Evolutionary conservation across 2,888 invertebrate genomes (phyloP), one percentile per base, ranked within the genome.

Genomic region (Galeopsomyia nigrocyanea): DNA sequence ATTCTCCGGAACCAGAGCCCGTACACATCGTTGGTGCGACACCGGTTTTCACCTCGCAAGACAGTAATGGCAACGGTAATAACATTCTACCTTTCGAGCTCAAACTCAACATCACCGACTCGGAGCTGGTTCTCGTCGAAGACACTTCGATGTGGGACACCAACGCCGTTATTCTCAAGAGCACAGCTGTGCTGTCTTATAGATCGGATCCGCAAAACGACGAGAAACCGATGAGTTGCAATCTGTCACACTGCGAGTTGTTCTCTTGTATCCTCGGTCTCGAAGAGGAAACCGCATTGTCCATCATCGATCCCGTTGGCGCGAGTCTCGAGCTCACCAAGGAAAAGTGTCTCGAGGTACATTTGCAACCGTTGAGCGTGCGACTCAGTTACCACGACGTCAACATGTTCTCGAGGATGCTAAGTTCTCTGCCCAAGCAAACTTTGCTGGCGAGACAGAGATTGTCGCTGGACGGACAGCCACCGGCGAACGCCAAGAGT

Each of bases 61-160:
- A 80, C 0, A 77, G 68, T 9, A 82, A 81, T 0, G 77, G 56
- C 6, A 74, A 65, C 9, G 51, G 63, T 9, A 75, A 67, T 19
- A 68, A 31, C 19, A 68, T 77, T 74, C 75, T 84, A 14, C 91
- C 91, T 0, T 90, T 94, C 86, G 97, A 98, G 86, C 88, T 98
- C 49, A 96, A 96, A 85, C 89, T 99, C 68, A 98, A 98, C 87
- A 92, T 98, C 31, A 97, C 96, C 0, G 96, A 98, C 87, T 98
- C 97, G 3, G 98, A 99, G 87, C 89, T 99, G 71, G 96, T 99
- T 47, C 90, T 98, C 49, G 94, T 99, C 0, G 98, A 99, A 86
- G 94, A 98, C 84, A 92, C 95, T 0, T 92, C 95, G 0, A 90
- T 93, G 17, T 90, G 92, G 88, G 97, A 98, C 84, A 95, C 97